Evolutionary conservation across 2,113 vertebrate species (phyloP).

Genomic region (Riparia riparia): DNA sequence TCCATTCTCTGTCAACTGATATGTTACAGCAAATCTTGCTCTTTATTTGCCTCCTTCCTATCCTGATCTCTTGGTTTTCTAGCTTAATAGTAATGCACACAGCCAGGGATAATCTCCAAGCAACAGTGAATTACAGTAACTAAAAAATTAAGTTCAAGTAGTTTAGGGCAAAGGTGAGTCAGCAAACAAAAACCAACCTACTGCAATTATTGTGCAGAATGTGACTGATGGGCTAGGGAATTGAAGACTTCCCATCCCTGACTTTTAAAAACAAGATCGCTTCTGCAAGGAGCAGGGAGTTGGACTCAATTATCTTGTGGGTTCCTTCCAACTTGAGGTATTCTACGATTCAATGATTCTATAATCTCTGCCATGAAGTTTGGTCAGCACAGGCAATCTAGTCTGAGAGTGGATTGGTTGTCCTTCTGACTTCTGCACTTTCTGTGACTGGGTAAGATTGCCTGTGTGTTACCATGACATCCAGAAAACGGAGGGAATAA

Average conservation of each 20-base stretch:
- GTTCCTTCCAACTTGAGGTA: background rate
- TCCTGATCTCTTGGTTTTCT: background rate
- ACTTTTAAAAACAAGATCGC: background rate
- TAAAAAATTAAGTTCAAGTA: background rate
- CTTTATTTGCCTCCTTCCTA: background rate
- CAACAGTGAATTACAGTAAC: background rate
- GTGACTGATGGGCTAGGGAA: background rate
- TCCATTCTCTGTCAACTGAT: background rate
- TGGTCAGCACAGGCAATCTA: background rate
- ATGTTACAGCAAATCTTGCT: background rate
- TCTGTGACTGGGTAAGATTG: background rate
- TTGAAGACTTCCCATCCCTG: background rate
- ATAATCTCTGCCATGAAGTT: background rate
- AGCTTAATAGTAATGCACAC: background rate
- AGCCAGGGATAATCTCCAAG: conserved; percentile 14
- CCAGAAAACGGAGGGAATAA: background rate
- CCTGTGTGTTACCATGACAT: background rate
- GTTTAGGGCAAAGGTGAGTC: background rate
- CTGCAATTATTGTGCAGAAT: background rate
- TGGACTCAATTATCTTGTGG: background rate
- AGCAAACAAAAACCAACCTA: background rate
- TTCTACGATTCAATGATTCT: background rate
- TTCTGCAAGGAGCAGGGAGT: background rate
- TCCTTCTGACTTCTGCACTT: background rate
- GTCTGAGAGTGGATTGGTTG: background rate